These are phyloP conservation scores for Parthenolecanium corni DNA, from an alignment of 2,888 invertebrate genomes.

Conservation along the genomic window DNA sequence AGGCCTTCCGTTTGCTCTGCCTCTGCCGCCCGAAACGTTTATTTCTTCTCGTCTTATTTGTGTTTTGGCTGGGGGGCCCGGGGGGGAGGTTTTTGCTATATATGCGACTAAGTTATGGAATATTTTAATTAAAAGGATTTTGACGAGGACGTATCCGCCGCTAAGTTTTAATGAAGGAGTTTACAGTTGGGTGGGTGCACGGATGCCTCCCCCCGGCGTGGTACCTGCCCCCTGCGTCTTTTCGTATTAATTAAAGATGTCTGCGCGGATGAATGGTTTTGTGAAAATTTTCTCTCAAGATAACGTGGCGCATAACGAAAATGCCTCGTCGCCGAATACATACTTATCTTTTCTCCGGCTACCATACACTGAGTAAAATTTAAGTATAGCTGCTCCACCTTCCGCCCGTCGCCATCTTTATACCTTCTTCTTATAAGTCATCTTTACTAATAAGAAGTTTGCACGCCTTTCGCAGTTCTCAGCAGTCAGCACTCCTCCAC, in stretches of 20 bases:
- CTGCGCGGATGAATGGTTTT: conserved; percentile 22
- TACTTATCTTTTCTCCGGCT: too few relatives aligned
- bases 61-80: too few relatives aligned
- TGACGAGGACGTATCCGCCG: conserved; percentile 26
- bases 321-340: background rate
- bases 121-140: conserved; percentile 27
- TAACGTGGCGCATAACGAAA: background rate
- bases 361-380: too few relatives aligned
- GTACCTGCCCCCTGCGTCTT: background rate
- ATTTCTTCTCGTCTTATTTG: too few relatives aligned
- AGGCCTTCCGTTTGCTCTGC: background rate
- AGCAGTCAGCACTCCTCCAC: too few relatives aligned
- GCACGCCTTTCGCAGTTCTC: too few relatives aligned
- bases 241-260: conserved; percentile 28
- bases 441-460: too few relatives aligned
- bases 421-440: too few relatives aligned
- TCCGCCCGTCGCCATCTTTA: too few relatives aligned
- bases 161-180: conserved; percentile 29
- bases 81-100: background rate
- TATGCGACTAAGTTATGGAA: conserved; percentile 23
- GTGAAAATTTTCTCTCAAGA: conserved; percentile 6
- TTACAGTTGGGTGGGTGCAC: conserved; percentile 25
- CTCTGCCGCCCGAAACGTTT: too few relatives aligned
- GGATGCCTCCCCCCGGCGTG: background rate
- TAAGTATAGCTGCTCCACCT: too few relatives aligned